These are phyloP conservation scores for Lamellibrachia satsuma DNA, from an alignment of 2,888 invertebrate species.

Conservation along the genomic window DNA sequence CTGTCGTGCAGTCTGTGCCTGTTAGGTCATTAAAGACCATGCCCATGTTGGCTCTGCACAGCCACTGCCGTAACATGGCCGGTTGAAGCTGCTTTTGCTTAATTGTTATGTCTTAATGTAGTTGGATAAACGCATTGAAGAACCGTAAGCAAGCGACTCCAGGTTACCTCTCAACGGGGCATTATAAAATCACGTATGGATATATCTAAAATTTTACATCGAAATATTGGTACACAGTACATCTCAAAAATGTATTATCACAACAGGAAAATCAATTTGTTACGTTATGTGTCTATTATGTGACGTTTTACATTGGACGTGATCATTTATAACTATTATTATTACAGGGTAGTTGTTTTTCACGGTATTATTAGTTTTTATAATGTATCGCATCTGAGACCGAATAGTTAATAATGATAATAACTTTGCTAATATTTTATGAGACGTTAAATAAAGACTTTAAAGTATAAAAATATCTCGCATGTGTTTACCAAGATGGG, in stretches of 20 bases:
- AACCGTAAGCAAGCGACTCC: too few species aligned
- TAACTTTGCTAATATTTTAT: not conserved
- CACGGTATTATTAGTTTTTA: not conserved
- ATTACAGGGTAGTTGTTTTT: not conserved
- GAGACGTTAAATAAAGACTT: not conserved
- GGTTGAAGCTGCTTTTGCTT: not conserved
- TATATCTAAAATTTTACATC: not conserved
- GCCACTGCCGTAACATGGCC: not conserved
- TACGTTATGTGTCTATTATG: not conserved
- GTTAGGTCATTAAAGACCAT: not conserved
- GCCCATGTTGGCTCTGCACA: not conserved
- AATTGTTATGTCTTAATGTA: too few species aligned
- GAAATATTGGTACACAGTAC: not conserved
- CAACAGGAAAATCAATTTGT: not conserved
- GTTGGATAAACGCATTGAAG: too few species aligned
- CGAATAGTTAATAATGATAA: not conserved
- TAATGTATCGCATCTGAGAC: not conserved
- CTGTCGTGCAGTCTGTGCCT: not conserved
- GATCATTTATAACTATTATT: not conserved
- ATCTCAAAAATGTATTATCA: not conserved
- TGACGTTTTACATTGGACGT: not conserved
- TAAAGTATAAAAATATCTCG: not conserved
- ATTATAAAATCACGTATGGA: not conserved
- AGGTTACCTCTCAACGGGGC: not conserved
- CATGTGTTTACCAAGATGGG: not conserved